These are phyloP conservation scores for Brachirus orientalis DNA, from an alignment of 2,113 vertebrate genomes.

Conservation along the genomic window DNA sequence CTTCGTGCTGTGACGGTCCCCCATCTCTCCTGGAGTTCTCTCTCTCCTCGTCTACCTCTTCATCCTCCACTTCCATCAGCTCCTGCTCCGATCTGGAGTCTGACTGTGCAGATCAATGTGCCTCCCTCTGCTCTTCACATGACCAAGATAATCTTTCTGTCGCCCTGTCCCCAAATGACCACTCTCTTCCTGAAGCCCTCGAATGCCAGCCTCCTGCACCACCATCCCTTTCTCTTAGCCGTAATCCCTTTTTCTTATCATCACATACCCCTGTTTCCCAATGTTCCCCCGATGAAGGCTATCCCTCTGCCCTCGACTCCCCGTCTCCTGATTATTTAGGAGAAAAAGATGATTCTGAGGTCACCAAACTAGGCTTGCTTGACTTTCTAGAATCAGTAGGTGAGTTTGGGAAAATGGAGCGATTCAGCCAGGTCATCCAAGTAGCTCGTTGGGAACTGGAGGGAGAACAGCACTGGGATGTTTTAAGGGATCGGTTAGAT, in stretches of 20 bases:
- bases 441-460: conserved; percentile 81
- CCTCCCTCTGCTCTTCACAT: conserved; percentile 79
- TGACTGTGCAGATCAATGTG: conserved; percentile 85
- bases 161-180: conserved; percentile 71
- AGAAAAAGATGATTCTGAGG: conserved; percentile 69
- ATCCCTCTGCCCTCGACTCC: conserved; percentile 79
- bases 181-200: conserved; percentile 27
- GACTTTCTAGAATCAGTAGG: conserved; percentile 83
- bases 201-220: conserved; percentile 65
- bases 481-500: conserved; percentile 77
- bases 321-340: conserved; percentile 79
- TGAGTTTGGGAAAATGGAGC: conserved; percentile 83
- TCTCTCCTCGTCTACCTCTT: conserved; percentile 82
- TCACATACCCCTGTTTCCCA: conserved; percentile 48
- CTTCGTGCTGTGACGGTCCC: conserved; percentile 83
- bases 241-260: conserved; percentile 55
- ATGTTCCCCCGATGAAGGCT: conserved; percentile 84
- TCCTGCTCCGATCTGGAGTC: conserved; percentile 94
- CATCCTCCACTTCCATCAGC: conserved; percentile 92
- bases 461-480: conserved; percentile 76
- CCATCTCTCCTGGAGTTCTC: conserved; percentile 83
- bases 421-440: conserved; percentile 82
- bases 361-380: conserved; percentile 77
- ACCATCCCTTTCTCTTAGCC: conserved; percentile 62
- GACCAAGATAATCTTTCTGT: conserved; percentile 75